Conservation (phyloP, 2,797 vertebrate species). For the Myotis pilosus region DNA sequence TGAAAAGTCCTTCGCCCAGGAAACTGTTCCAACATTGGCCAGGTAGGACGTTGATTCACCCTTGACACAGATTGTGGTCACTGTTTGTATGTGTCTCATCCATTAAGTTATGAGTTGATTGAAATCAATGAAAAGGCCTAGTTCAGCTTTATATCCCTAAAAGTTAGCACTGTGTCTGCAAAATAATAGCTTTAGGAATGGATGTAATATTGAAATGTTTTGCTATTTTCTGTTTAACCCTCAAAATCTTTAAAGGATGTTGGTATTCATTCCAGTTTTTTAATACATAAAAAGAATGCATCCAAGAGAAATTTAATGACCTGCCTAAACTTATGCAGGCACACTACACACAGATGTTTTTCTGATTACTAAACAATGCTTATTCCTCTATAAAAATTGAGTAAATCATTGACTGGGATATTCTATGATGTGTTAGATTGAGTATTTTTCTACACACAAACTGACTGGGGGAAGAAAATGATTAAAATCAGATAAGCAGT, state of each 20-base stretch:
- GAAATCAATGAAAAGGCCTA: not conserved
- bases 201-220: not conserved
- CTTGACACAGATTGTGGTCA: too few relatives aligned
- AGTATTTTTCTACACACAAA: slow-evolving; percentile 41
- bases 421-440: slow-evolving; percentile 28
- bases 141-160: not conserved
- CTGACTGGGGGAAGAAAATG: slow-evolving; percentile 45
- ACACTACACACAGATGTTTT: slow-evolving; percentile 38
- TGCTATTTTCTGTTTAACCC: not conserved
- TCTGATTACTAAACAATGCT: slow-evolving; percentile 49
- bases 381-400: slow-evolving; percentile 9
- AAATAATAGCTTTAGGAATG: not conserved
- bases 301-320: slow-evolving; percentile 40
- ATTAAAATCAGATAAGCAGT: slow-evolving; percentile 68
- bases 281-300: not conserved
- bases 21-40: not conserved
- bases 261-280: not conserved
- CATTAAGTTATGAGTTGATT: not conserved
- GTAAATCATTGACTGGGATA: not conserved
- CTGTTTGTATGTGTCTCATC: not conserved
- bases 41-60: accelerated
- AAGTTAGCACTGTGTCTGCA: not conserved
- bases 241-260: slow-evolving; percentile 22
- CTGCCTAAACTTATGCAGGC: not conserved
- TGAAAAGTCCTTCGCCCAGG: accelerated